Percentiles rank a stretch among this genome's conserved stretches.
phyloP scores from a whole-genome alignment of 2,888 invertebrate genomes.

The Nemapogon koenigi region DNA sequence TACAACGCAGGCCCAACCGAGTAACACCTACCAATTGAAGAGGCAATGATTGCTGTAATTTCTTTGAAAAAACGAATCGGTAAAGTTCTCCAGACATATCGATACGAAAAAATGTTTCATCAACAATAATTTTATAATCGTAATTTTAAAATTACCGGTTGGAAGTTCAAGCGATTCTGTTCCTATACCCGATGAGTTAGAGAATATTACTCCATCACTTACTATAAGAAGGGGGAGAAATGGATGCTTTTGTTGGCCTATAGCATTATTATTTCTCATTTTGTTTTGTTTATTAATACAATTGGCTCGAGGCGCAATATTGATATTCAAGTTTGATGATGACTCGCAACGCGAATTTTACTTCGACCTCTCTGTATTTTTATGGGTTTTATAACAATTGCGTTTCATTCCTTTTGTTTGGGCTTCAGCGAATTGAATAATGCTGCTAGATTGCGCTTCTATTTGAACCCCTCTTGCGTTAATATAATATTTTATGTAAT shows the following conservation, averaged over 20 bases:
- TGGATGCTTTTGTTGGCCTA: conserved; percentile 65
- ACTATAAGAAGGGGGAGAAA: conserved; percentile 57
- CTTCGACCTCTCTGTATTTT: conserved; percentile 49
- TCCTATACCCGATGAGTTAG: conserved; percentile 41
- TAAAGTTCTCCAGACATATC: conserved; percentile 60
- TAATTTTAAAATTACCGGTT: conserved; percentile 64
- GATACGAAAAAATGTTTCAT: conserved; percentile 63
- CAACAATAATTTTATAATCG: conserved; percentile 65
- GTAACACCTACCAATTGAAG: conserved; percentile 53
- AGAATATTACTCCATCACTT: conserved; percentile 38
- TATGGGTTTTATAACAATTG: conserved; percentile 51
- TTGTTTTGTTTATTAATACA: conserved; percentile 67
- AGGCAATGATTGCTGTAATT: conserved; percentile 57
- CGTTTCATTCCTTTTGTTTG: conserved; percentile 39
- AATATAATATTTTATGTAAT: too few species aligned
- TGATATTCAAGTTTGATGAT: conserved; percentile 66
- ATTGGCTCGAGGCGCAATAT: conserved; percentile 65
- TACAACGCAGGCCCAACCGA: conserved; percentile 19
- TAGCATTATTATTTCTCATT: conserved; percentile 66
- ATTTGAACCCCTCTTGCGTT: too few species aligned
- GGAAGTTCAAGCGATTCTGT: conserved; percentile 39
- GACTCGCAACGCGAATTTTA: conserved; percentile 49
- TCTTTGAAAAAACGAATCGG: conserved; percentile 55
- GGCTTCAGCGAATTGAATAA: conserved; percentile 25
- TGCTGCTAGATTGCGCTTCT: conserved; percentile 9